Evolutionary conservation across 2,113 vertebrate species (phyloP).

Genomic region (Lagopus muta): DNA sequence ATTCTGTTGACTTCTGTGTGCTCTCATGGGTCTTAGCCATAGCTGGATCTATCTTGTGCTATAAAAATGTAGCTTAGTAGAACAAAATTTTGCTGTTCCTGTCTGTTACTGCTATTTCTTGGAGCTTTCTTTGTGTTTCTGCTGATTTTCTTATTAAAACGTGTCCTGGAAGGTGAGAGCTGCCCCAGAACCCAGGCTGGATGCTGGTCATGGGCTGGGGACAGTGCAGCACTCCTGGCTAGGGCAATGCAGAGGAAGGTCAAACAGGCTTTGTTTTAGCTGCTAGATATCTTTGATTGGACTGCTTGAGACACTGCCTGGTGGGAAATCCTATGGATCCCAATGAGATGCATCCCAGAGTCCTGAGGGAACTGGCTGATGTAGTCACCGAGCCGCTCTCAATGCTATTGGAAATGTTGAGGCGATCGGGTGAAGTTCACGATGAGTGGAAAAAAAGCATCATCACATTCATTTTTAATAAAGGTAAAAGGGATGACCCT

Average conservation of each 20-base stretch:
- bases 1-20: background rate
- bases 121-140: background rate
- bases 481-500: too few relatives aligned
- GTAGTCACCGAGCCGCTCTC: too few relatives aligned
- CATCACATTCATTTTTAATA: too few relatives aligned
- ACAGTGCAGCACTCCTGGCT: background rate
- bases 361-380: too few relatives aligned
- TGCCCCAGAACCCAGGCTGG: background rate
- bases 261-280: background rate
- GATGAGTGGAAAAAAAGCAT: too few relatives aligned
- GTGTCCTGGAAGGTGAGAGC: background rate
- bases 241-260: background rate
- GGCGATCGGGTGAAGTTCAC: too few relatives aligned
- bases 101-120: background rate
- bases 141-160: background rate
- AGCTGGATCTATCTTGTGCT: background rate
- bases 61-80: background rate
- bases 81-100: background rate
- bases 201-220: too few relatives aligned
- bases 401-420: too few relatives aligned
- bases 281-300: background rate
- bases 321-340: background rate
- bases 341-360: too few relatives aligned
- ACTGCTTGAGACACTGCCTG: background rate
- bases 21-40: background rate